phyloP scores from a whole-genome alignment of 2,113 vertebrate genomes.

The Mesembrinibis cayennensis region DNA sequence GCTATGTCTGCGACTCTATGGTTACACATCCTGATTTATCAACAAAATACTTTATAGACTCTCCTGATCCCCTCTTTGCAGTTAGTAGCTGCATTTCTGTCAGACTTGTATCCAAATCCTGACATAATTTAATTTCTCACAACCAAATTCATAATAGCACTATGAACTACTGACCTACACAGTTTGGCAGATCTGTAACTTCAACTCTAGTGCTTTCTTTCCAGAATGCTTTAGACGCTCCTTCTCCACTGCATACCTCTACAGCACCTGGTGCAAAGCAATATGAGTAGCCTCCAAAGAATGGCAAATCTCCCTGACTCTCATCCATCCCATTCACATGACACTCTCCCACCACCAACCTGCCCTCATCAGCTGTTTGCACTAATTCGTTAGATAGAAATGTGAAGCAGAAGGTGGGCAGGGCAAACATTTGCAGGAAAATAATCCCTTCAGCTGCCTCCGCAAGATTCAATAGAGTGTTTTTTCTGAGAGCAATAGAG shows the following conservation, averaged over 20 bases:
- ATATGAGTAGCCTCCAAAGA: not conserved
- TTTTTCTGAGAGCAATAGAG: not conserved
- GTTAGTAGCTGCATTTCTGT: not conserved
- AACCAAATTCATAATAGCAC: not conserved
- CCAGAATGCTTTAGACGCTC: not conserved
- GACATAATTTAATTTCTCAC: not conserved
- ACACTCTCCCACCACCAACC: not conserved
- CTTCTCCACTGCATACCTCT: not conserved
- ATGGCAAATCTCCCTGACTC: not conserved
- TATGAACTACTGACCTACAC: not conserved
- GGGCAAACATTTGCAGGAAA: conserved; percentile 39
- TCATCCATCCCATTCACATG: not conserved
- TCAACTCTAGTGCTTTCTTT: not conserved
- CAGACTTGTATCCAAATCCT: not conserved
- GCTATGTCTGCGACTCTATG: not conserved
- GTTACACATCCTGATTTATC: not conserved
- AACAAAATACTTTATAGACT: not conserved
- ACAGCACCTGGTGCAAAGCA: not conserved
- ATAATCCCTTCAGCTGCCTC: conserved; percentile 23
- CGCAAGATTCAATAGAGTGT: not conserved
- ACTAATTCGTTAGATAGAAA: not conserved
- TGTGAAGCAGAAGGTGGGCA: conserved; percentile 56
- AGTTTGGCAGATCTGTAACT: not conserved
- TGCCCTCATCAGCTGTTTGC: conserved; percentile 4
- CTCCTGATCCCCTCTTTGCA: not conserved